Evolutionary conservation across 2,888 invertebrate species (phyloP), one percentile per base, ranked within the genome.

Genomic region (Nomada ruficornis): DNA sequence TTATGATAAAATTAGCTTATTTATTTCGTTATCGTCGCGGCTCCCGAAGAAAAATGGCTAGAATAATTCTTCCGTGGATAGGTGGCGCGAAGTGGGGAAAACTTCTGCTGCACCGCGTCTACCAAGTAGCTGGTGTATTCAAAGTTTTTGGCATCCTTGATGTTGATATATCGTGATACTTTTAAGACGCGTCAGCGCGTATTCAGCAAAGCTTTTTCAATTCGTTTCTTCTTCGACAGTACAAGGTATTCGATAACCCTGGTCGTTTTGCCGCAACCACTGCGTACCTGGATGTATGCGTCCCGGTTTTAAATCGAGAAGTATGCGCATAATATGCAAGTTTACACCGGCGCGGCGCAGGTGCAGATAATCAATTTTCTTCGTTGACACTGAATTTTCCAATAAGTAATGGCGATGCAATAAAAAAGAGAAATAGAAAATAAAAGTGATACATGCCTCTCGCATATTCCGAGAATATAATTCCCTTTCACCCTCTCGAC

Each of bases 161-260:
- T 90, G 85, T 88, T 90, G 90, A 90, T 90, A 90, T 88, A 90
- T 90, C 86, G 88, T 80, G 76, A 82, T 90, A 89, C 86, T 89
- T 90, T 89, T 82, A 78, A 80, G 78, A 79, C 72, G 82, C 83
- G 83, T 88, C 89, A 86, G 88, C 88, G 75, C 78, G 67, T 83
- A 85, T 78, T 81, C 77, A 68, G 72, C 73, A n/a, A 47, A 79
- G 78, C 77, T 77, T 59, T 73, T 85, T 72, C 85, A 72, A 83
- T 57, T 78, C 74, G 76, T 68, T 80, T 65, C 73, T 69, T 60
- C 62, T 60, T 63, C 74, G 70, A 86, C 77, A 59, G 83, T 80
- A 86, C 85, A 83, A 64, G 72, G 79, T 76, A 82, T 86, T 78
- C 78, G 73, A 80, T 86, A 85, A 85, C 84, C 78, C 77, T 57